Evolutionary conservation across 2,797 vertebrate species (phyloP).

Genomic region (Propithecus perrieri): DNA sequence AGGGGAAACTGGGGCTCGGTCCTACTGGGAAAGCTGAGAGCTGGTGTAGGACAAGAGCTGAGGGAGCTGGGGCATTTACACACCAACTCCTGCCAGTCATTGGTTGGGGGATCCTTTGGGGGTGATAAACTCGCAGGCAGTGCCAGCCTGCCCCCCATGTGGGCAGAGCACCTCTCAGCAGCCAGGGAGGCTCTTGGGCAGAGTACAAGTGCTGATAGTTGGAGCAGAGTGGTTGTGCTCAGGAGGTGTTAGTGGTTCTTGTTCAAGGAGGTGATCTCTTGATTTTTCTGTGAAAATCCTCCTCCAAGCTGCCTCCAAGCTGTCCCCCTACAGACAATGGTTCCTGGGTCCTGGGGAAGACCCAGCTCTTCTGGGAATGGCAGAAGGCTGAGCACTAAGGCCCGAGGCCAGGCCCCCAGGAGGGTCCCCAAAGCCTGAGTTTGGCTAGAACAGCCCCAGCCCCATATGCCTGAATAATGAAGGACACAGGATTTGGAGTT

Average conservation of each 20-base stretch:
- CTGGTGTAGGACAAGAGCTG: rapidly evolving
- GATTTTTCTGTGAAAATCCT: background rate
- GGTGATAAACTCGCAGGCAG: background rate
- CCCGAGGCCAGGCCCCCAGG: background rate
- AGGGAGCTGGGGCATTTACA: background rate
- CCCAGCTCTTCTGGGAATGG: background rate
- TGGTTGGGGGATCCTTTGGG: background rate
- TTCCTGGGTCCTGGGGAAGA: background rate
- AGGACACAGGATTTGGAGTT: background rate
- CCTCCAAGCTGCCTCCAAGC: background rate
- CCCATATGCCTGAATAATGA: background rate
- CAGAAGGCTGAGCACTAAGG: background rate
- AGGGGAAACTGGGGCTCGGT: background rate
- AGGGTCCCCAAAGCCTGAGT: too few species aligned
- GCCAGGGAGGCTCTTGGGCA: too few species aligned
- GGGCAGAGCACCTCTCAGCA: background rate
- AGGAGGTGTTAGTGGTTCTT: background rate
- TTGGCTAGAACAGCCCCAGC: background rate
- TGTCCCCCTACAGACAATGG: background rate
- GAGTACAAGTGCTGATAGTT: rapidly evolving
- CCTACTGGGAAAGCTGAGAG: background rate
- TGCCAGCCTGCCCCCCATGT: rapidly evolving
- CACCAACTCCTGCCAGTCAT: too few species aligned
- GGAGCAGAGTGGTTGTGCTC: background rate
- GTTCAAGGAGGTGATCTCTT: background rate